phyloP scores from a whole-genome alignment of 1,140 invertebrate genomes.

The Cephus cinctus region DNA sequence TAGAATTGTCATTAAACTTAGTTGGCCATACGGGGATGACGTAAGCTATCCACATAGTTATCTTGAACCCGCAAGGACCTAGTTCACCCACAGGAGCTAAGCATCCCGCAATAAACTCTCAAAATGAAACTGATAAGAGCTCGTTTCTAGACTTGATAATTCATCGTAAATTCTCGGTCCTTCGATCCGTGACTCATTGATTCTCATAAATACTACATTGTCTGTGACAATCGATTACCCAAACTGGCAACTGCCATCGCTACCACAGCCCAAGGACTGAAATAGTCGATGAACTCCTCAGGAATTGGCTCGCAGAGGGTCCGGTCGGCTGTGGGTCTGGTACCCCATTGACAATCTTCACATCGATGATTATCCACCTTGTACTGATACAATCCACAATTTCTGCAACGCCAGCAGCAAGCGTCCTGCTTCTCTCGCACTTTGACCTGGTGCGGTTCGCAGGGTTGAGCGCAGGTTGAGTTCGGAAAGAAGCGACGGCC shows the following conservation, averaged over 20 bases:
- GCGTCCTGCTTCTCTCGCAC: conserved; percentile 54
- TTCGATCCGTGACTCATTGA: too few species aligned
- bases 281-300: conserved; percentile 59
- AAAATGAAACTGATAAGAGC: too few species aligned
- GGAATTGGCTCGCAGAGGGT: conserved; percentile 55
- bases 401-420: conserved; percentile 64
- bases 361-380: conserved; percentile 64
- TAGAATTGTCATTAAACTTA: too few species aligned
- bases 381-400: conserved; percentile 64
- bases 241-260: conserved; percentile 53
- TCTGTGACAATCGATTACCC: conserved; percentile 52
- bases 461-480: conserved; percentile 54
- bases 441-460: conserved; percentile 52
- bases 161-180: too few species aligned
- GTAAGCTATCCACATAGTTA: too few species aligned
- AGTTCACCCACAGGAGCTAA: too few species aligned
- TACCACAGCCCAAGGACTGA: conserved; percentile 59
- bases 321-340: conserved; percentile 43
- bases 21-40: too few species aligned
- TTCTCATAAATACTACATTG: too few species aligned
- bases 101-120: too few species aligned
- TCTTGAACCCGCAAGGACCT: too few species aligned
- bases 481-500: conserved; percentile 38
- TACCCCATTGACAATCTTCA: conserved; percentile 59
- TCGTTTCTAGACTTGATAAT: too few species aligned